phyloP scores from a whole-genome alignment of 64 coral and sea anemone species.

The Porites lutea region DNA sequence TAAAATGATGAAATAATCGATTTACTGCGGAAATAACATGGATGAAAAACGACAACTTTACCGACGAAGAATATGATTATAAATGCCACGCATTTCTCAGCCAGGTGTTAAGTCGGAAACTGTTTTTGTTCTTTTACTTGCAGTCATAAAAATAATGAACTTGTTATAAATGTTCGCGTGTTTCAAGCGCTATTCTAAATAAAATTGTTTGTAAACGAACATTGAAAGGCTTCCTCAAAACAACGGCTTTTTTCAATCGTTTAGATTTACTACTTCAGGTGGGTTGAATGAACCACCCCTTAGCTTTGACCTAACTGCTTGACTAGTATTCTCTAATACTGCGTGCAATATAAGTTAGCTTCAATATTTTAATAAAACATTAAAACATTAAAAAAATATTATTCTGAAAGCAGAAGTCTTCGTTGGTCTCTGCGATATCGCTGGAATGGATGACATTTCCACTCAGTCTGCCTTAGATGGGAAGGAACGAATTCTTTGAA shows the following conservation, averaged over 20 bases:
- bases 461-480: too few species aligned
- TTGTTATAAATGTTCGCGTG: background rate
- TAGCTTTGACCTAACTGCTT: background rate
- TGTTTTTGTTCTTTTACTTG: too few species aligned
- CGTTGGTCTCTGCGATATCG: too few species aligned
- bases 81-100: background rate
- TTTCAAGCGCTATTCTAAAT: background rate
- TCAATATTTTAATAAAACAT: too few species aligned
- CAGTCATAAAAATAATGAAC: too few species aligned
- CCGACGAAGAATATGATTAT: background rate
- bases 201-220: slow-evolving; percentile 19
- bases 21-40: slow-evolving; percentile 18
- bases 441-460: too few species aligned
- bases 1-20: slow-evolving; percentile 42
- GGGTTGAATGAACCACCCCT: background rate
- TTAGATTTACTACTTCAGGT: background rate
- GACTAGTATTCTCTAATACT: too few species aligned
- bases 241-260: background rate
- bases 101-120: background rate
- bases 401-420: too few species aligned
- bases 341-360: too few species aligned
- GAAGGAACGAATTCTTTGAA: too few species aligned
- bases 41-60: background rate
- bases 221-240: background rate
- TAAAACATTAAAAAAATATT: too few species aligned